Conservation (phyloP, 2,888 invertebrate species). For the Thymelicus sylvestris region DNA sequence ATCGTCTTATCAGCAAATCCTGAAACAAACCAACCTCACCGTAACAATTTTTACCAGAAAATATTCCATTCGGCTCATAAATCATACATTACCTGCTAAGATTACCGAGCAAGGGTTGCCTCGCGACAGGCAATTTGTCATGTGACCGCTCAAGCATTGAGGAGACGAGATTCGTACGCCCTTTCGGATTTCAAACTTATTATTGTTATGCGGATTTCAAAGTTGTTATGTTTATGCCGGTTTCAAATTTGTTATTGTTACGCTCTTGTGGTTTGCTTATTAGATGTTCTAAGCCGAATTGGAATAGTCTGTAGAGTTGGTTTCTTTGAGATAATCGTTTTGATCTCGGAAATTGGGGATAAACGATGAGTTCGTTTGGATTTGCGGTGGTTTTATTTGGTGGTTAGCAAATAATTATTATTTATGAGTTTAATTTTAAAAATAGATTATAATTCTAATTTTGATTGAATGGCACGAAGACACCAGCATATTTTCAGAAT, state of each 20-base stretch:
- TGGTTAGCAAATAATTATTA: not conserved
- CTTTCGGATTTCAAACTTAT: conserved; percentile 52
- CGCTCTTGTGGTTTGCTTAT: conserved; percentile 53
- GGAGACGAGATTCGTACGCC: conserved; percentile 64
- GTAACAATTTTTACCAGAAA: conserved; percentile 41
- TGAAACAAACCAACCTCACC: conserved; percentile 36
- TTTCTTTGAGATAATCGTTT: conserved; percentile 22
- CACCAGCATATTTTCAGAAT: too few species aligned
- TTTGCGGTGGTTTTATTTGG: not conserved
- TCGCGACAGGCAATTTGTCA: conserved; percentile 80
- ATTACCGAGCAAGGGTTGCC: conserved; percentile 60
- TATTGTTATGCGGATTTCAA: conserved; percentile 34
- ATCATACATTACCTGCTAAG: conserved; percentile 79
- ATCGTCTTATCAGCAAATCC: conserved; percentile 37
- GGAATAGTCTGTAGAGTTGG: conserved; percentile 2
- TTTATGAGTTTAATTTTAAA: too few species aligned
- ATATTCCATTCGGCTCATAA: conserved; percentile 74
- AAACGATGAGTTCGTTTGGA: not conserved
- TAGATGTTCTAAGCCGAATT: conserved; percentile 27
- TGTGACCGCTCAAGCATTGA: conserved; percentile 65
- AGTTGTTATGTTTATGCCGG: conserved; percentile 45
- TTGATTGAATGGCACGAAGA: too few species aligned
- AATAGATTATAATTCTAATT: too few species aligned
- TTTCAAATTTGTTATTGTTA: conserved; percentile 73
- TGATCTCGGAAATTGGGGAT: not conserved